Evolutionary conservation across 2,113 vertebrate species (phyloP).

Genomic region (Microcebus murinus): DNA sequence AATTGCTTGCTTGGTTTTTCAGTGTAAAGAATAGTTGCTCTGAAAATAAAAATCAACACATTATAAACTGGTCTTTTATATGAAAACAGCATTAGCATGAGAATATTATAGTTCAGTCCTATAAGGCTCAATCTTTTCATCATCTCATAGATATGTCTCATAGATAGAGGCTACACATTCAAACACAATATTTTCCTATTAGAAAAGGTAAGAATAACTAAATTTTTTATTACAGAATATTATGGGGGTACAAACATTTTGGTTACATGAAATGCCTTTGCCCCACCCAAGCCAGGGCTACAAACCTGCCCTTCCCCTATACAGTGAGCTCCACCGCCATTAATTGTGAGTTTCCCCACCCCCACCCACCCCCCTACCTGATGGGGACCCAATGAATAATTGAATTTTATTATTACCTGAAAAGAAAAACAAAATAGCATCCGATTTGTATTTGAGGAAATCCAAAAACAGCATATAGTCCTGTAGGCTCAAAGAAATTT

Average conservation of each 20-base stretch:
- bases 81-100: not conserved
- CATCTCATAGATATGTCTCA: not conserved
- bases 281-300: too few relatives aligned
- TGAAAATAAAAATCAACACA: conserved; percentile 6
- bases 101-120: not conserved
- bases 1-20: not conserved
- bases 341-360: too few relatives aligned
- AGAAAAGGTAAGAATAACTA: not conserved
- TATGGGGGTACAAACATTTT: too few relatives aligned
- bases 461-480: not conserved
- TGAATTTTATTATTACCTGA: not conserved
- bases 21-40: not conserved
- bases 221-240: not conserved
- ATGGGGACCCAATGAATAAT: not conserved
- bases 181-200: not conserved
- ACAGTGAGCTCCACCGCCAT: too few relatives aligned
- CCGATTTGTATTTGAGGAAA: not conserved
- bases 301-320: too few relatives aligned
- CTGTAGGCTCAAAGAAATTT: conserved; percentile 3
- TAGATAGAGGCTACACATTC: not conserved
- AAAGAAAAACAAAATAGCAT: conserved; percentile 53
- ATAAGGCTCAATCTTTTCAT: not conserved
- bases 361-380: too few relatives aligned
- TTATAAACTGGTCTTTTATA: not conserved
- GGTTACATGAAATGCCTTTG: too few relatives aligned